Evolutionary conservation across 2,888 invertebrate species (phyloP), one percentile per base, ranked within the genome.

Genomic region (Sinhomidia bicolor): DNA sequence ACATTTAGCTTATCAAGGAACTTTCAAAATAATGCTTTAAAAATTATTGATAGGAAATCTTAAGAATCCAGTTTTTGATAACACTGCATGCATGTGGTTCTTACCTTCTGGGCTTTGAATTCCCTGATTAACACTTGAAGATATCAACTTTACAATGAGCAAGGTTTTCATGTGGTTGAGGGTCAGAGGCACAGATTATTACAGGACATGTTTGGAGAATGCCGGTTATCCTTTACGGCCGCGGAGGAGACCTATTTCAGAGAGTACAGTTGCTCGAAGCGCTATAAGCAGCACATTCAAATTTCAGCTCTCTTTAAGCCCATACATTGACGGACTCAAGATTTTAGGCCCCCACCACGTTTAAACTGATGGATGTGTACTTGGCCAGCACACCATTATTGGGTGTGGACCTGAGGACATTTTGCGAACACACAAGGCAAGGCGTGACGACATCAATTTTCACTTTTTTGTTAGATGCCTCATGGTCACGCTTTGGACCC

Each of bases 171-270:
- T 57, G 76, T 86, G 86, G 80, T 79, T 78, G 74, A 76, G 78
- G 82, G 12, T 90, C 90, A 90, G 90, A 90, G 90, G 90, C 90
- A 90, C 90, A 90, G 90, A 89, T 85, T 76, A 84, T 83, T 83
- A 57, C 71, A 86, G 80, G 84, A 84, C 83, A 83, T 89, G 90
- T 79, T 83, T 79, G 89, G 88, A 90, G 89, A 90, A 90, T 90
- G 90, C 90, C 90, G 90, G 89, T 90, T 85, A 80, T 80, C 82
- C 76, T 76, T 54, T 81, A 47, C 82, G 85, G 85, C 79, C 88
- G 90, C 88, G 82, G 90, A 60, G 90, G 90, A 88, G 90, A 90
- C 90, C 90, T 90, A 90, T 79, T 81, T 81, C 26, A 85, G 85
- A 84, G 90, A 90, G 90, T 85, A 84, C 65, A 81, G 85, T 78